phyloP scores from a whole-genome alignment of 1,140 invertebrate genomes.

The Sweltsa coloradensis region DNA sequence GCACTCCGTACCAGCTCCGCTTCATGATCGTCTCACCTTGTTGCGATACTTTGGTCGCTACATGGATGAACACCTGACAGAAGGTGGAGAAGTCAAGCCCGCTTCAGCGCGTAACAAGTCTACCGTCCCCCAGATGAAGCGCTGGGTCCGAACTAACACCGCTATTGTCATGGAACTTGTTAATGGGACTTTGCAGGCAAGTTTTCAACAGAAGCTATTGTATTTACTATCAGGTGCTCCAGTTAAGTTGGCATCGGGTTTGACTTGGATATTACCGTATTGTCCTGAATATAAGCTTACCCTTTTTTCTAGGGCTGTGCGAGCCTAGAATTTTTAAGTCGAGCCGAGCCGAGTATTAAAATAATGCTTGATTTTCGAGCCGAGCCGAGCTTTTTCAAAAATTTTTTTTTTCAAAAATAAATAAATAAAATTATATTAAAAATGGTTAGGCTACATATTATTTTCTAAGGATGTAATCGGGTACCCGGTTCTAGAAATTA shows the following conservation, averaged over 20 bases:
- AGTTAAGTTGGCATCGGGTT: neutral
- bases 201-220: neutral
- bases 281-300: too few relatives aligned
- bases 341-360: too few relatives aligned
- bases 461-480: neutral
- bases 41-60: slow-evolving; percentile 55
- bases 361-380: too few relatives aligned
- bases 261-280: too few relatives aligned
- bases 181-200: slow-evolving; percentile 53
- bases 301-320: neutral
- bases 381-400: too few relatives aligned
- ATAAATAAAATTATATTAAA: too few relatives aligned
- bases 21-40: slow-evolving; percentile 21
- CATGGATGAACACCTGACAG: slow-evolving; percentile 55
- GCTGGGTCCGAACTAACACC: slow-evolving; percentile 58
- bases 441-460: too few relatives aligned
- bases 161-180: slow-evolving; percentile 63
- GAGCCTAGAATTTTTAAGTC: too few relatives aligned
- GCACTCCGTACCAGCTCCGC: neutral
- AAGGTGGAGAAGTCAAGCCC: slow-evolving; percentile 31
- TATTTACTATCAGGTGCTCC: neutral
- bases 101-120: slow-evolving; percentile 1
- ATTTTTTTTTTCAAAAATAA: neutral
- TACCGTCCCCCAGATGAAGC: slow-evolving; percentile 50
- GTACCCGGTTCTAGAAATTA: too few relatives aligned